These are phyloP conservation scores for Nasonia vitripennis DNA, from an alignment of 1,140 invertebrate species.

Conservation along the genomic window DNA sequence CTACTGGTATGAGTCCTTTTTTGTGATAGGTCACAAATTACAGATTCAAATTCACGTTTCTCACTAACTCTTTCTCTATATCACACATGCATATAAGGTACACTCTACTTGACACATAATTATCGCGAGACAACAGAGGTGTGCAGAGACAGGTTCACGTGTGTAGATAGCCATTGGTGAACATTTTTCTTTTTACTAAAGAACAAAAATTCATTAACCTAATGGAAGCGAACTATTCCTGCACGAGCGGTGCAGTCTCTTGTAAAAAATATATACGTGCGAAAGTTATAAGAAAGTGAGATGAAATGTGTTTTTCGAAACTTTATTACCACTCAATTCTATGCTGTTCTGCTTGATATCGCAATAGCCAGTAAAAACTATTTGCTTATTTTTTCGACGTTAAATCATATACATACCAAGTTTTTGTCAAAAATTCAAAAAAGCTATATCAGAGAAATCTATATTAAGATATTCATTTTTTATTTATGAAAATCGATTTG, in stretches of 20 bases:
- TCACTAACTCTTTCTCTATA: neutral
- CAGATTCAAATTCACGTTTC: slow-evolving; percentile 47
- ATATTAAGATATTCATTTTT: neutral
- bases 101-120: neutral
- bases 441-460: neutral
- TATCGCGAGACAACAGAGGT: neutral
- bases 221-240: neutral
- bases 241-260: neutral
- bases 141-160: neutral
- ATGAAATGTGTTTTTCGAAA: slow-evolving; percentile 12
- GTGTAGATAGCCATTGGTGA: slow-evolving; percentile 62
- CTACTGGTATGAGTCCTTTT: slow-evolving; percentile 29
- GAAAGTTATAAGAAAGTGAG: slow-evolving; percentile 20
- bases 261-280: slow-evolving; percentile 18
- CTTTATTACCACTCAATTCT: slow-evolving; percentile 8
- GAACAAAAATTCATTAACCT: slow-evolving; percentile 24
- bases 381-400: slow-evolving; percentile 10
- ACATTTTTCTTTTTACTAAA: slow-evolving; percentile 59
- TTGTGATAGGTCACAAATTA: slow-evolving; percentile 47
- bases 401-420: neutral
- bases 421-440: neutral
- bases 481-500: slow-evolving; percentile 23
- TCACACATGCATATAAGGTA: neutral
- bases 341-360: slow-evolving; percentile 19
- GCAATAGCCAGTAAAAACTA: slow-evolving; percentile 9